Percentiles rank a stretch among this genome's conserved stretches.
Evolutionary conservation across 1,140 invertebrate genomes (phyloP).

Genomic region (Drosophila dunni): DNA sequence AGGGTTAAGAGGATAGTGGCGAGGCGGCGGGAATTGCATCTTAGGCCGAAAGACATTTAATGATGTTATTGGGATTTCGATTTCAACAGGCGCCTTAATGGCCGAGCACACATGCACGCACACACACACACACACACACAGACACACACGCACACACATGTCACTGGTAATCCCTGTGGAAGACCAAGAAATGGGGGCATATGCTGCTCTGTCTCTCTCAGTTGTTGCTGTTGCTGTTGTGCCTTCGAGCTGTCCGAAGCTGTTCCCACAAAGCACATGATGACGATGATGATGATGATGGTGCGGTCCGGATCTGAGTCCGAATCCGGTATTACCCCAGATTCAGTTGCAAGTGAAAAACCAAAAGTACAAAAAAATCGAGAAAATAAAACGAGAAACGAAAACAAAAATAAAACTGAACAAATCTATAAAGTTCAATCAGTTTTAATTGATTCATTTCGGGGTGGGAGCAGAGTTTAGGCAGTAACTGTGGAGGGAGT

Average conservation of each 20-base stretch:
- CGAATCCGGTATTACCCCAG: constrained; percentile 68
- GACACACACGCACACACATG: neutral
- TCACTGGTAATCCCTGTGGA: constrained; percentile 59
- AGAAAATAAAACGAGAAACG: neutral
- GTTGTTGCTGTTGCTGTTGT: constrained; percentile 3
- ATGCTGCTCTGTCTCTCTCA: constrained; percentile 14
- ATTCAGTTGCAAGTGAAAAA: constrained; percentile 47
- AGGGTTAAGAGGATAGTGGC: neutral
- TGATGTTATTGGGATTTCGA: constrained; percentile 44
- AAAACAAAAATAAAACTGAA: constrained; percentile 11
- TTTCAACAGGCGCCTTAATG: constrained; percentile 73
- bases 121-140: too few species aligned
- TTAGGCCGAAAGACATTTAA: constrained; percentile 44
- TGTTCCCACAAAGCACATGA: constrained; percentile 34
- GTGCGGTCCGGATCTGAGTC: constrained; percentile 33
- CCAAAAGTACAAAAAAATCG: neutral
- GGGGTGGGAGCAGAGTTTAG: constrained; percentile 11
- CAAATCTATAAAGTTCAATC: constrained; percentile 79
- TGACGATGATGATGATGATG: constrained; percentile 38
- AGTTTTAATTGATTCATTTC: constrained; percentile 83
- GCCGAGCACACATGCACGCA: constrained; percentile 9
- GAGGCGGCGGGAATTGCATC: constrained; percentile 47
- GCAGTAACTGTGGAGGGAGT: too few species aligned
- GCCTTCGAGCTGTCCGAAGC: constrained; percentile 15
- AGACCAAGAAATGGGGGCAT: constrained; percentile 70